Percentiles rank a stretch among this genome's conserved stretches.
Conservation (phyloP, 2,888 invertebrate species). For the Agelastica alni region DNA sequence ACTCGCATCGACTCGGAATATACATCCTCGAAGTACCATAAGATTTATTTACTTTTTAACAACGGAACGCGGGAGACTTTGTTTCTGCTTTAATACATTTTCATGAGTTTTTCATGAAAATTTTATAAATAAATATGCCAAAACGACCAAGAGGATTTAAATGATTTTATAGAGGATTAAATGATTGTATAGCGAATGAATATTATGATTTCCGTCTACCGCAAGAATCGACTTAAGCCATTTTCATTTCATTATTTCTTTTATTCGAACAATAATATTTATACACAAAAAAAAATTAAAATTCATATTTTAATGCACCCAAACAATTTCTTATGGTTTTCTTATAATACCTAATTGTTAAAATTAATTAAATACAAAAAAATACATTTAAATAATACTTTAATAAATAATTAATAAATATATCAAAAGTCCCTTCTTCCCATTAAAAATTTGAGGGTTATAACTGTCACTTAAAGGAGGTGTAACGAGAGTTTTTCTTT, state of each 20-base stretch:
- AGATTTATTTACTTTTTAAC: constrained; percentile 20
- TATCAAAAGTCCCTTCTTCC: too few species aligned
- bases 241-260: background rate
- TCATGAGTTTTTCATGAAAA: constrained; percentile 11
- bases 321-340: too few species aligned
- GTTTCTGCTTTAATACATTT: constrained; percentile 11
- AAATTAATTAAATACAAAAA: too few species aligned
- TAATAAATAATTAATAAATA: too few species aligned
- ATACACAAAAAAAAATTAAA: too few species aligned
- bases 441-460: too few species aligned
- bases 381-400: too few species aligned
- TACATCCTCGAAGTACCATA: background rate
- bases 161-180: background rate
- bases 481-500: too few species aligned
- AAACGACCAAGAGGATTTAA: background rate
- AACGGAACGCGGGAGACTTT: constrained; percentile 6
- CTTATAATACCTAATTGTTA: too few species aligned
- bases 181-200: background rate
- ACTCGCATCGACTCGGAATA: background rate
- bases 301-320: too few species aligned
- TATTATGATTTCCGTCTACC: background rate
- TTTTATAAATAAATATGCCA: constrained; percentile 14
- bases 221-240: background rate
- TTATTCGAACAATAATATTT: too few species aligned
- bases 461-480: too few species aligned